These are phyloP conservation scores for Odobenus rosmarus DNA, from an alignment of 2,113 vertebrate species.

Conservation along the genomic window DNA sequence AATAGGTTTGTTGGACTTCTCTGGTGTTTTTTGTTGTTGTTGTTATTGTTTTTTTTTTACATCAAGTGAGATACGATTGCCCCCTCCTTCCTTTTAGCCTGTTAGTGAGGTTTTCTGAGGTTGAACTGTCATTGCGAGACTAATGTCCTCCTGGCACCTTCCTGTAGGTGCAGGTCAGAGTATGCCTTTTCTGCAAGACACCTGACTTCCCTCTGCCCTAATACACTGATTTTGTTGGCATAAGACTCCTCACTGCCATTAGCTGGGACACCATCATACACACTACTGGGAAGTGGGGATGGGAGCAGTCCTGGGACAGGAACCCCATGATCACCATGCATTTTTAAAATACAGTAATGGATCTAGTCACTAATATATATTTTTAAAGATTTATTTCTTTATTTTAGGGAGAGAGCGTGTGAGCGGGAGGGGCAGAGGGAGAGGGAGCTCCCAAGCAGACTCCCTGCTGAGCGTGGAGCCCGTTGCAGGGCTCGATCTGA, in stretches of 20 bases:
- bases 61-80: background rate
- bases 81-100: background rate
- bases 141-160: background rate
- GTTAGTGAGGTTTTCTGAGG: background rate
- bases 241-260: background rate
- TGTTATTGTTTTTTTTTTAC: background rate
- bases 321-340: background rate
- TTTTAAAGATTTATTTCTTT: background rate
- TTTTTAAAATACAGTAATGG: background rate
- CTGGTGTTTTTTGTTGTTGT: background rate
- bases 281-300: accelerated
- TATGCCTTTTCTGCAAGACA: accelerated
- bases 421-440: background rate
- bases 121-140: too few relatives aligned
- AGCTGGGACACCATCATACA: background rate
- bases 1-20: background rate
- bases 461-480: background rate
- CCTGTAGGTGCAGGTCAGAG: background rate
- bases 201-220: background rate
- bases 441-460: background rate
- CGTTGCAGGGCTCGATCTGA: too few relatives aligned
- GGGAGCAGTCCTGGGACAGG: background rate
- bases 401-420: background rate
- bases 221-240: accelerated
- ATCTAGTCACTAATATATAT: background rate